Percentiles rank a stretch among this genome's conserved stretches.
Conservation (phyloP, 2,888 invertebrate genomes). For the Pyrrhosoma nymphula region DNA sequence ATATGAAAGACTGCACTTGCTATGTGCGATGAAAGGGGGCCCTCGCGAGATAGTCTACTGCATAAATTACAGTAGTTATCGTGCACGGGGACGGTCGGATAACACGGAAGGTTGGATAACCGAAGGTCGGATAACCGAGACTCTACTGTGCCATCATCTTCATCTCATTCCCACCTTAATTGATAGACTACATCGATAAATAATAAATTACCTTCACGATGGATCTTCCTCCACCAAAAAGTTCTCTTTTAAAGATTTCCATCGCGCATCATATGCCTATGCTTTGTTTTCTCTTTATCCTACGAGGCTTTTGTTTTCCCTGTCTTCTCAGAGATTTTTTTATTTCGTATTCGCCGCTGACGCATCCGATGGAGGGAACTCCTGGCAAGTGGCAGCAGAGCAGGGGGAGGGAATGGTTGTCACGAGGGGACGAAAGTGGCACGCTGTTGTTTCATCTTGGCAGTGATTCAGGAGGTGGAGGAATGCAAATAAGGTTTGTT, state of each 20-base stretch:
- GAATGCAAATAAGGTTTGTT: slow-evolving; percentile 35
- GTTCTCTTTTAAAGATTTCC: background rate
- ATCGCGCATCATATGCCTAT: background rate
- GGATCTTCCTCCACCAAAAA: no score
- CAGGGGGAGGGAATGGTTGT: slow-evolving; percentile 16
- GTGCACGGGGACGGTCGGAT: no score
- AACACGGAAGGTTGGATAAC: no score
- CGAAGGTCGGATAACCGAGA: no score
- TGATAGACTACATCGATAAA: no score
- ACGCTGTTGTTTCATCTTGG: slow-evolving; percentile 34
- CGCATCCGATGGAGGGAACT: slow-evolving; percentile 15
- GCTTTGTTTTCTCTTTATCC: background rate
- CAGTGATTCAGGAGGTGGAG: background rate
- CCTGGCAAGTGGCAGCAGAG: background rate
- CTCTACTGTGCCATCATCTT: no score
- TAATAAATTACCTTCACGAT: no score
- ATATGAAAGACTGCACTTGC: no score
- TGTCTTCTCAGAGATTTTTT: background rate
- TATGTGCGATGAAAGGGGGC: no score
- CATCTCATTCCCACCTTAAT: no score
- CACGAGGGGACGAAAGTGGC: slow-evolving; percentile 19
- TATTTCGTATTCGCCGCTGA: background rate
- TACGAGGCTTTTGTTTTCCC: background rate
- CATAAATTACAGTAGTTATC: no score
- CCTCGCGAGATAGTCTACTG: no score